These are phyloP conservation scores for Ophiothrix spiculata DNA, from an alignment of 35 echinoderm and acorn worm genomes.

Conservation along the genomic window DNA sequence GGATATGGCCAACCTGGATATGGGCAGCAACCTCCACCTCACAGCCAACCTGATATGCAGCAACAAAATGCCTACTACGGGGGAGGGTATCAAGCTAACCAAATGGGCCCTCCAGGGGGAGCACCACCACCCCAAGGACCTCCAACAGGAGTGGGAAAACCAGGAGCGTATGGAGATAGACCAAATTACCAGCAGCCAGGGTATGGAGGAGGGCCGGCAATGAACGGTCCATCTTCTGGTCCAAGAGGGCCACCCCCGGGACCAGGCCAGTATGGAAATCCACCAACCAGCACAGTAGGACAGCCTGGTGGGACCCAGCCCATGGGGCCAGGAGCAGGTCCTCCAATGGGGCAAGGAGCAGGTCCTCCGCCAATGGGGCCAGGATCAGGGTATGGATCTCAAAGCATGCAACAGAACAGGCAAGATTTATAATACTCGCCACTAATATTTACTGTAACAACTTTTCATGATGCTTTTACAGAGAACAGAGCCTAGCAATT, in stretches of 20 bases:
- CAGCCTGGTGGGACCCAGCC: neutral
- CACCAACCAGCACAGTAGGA: neutral
- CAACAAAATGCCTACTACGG: neutral
- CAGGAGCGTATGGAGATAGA: constrained; percentile 40
- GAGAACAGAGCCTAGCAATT: no score
- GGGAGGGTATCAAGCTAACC: neutral
- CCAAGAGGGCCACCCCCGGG: constrained; percentile 11
- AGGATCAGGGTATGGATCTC: neutral
- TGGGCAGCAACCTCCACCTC: neutral
- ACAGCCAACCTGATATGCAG: neutral
- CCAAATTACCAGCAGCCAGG: neutral
- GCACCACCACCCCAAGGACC: neutral
- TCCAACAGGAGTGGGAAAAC: constrained; percentile 16
- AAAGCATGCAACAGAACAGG: constrained; percentile 48
- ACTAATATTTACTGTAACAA: neutral
- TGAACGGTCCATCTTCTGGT: constrained; percentile 43
- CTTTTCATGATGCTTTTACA: neutral
- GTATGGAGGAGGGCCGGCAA: constrained; percentile 20
- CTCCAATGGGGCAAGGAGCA: constrained; percentile 29
- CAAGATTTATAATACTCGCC: neutral
- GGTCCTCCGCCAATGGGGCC: constrained; percentile 32
- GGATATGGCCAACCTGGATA: neutral
- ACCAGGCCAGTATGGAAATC: constrained; percentile 20
- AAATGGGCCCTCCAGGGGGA: neutral
- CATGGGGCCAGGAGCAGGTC: constrained; percentile 21